Base-by-base conservation (phyloP, 2,797 vertebrate genomes). In the Rhinichthys osculus region DNA sequence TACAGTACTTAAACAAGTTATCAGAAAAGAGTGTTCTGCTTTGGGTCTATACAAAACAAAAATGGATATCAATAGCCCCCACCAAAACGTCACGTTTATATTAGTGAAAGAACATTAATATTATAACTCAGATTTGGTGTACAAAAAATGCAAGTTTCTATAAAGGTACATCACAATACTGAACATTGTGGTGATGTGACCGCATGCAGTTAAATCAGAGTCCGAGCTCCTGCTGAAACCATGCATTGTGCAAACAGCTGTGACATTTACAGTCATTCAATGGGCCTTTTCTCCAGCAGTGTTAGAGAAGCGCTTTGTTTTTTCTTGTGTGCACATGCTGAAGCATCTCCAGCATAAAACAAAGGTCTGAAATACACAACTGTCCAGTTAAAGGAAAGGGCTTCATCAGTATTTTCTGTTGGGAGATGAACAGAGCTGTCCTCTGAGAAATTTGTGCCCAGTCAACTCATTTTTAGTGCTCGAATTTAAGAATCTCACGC, bases 171-270 rank as follows among this genome's bases (percentile, higher is more conserved):
- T 78, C 19, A 77, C 73, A 84, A 78, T 78, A 69, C 73, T 42
- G 33, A 90, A 87, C 30, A 47, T 89, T 81, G 76, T 44, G 77
- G 86, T 64, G 87, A 89, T 59, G 73, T 86, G 89, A 90, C 80
- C 87, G 89, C 94, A 95, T 96, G 96, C 96, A 95, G 83, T 89
- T 91, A 89, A 76, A 67, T 88, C 38, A 86, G 83, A 83, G 27
- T 40, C 83, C 21, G 88, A 91, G 86, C 73, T 91, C 64, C 84
- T 86, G 74, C 86, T 90, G 85, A 92, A 92, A 78, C 89, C 97
- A 97, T 97, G 96, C 96, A 93, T 92, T 69, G 86, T 80, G 50
- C 88, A 64, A 47, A 87, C 78, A 89, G 85, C 83, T 81, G 71
- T 76, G 80, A 74, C 80, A 88, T 77, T 89, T 82, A 91, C 42